A percentile compares a stretch with the other conserved stretches of the same genome.
Conservation (phyloP, 2,113 vertebrate species). For the Pachyramphus minor region DNA sequence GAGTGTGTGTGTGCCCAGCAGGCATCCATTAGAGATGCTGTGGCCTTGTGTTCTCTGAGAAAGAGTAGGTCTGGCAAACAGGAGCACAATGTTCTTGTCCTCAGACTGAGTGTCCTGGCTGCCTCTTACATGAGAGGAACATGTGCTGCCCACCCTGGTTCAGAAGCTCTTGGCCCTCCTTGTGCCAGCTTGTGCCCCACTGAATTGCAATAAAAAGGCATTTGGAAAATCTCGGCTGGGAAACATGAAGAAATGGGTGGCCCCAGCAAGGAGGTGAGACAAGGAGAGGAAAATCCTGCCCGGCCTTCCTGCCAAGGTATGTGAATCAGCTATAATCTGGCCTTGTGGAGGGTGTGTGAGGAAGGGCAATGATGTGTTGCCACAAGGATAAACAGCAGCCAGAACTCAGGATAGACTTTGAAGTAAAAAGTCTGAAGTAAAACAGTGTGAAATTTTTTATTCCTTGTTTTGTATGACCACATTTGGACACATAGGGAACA, state of each 20-base stretch:
- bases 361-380: background rate
- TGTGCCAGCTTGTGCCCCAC: background rate
- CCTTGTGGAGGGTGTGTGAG: background rate
- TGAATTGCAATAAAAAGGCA: background rate
- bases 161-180: background rate
- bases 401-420: background rate
- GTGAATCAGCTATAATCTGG: background rate
- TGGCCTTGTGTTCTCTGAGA: background rate
- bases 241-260: background rate
- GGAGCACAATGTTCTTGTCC: background rate
- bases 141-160: background rate
- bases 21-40: background rate
- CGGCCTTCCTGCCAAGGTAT: background rate
- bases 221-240: accelerated
- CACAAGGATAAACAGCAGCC: background rate
- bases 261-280: background rate
- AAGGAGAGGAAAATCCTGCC: background rate
- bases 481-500: background rate
- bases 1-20: background rate
- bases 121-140: background rate
- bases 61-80: background rate
- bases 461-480: background rate
- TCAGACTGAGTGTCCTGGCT: background rate
- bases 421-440: background rate
- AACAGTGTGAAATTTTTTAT: background rate